Conservation (phyloP, 2,113 vertebrate species). For the Collichthys lucidus region DNA sequence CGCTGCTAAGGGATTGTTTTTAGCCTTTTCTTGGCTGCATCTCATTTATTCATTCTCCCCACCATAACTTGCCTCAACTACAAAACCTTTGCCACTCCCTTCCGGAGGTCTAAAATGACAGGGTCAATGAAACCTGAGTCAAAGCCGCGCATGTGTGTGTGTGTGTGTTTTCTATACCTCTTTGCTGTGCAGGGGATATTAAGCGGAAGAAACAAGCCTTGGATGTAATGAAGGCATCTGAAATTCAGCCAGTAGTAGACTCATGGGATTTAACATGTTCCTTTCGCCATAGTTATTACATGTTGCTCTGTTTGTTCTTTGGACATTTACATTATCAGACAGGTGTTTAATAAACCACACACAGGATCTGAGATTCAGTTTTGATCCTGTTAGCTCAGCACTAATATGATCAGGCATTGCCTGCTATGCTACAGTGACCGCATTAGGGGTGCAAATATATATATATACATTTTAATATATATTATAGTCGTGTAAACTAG, state of each 20-base stretch:
- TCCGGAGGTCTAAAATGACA: conserved; percentile 40
- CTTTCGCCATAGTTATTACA: neutral
- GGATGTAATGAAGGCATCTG: neutral
- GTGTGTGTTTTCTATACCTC: neutral
- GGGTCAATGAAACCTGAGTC: conserved; percentile 22
- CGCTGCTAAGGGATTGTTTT: conserved; percentile 51
- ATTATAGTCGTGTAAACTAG: neutral
- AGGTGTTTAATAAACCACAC: conserved; percentile 9
- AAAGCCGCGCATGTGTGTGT: neutral
- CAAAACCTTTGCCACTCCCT: conserved; percentile 40
- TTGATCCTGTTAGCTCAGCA: neutral
- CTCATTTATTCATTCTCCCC: conserved; percentile 46
- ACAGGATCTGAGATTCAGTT: neutral
- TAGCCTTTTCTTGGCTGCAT: conserved; percentile 55
- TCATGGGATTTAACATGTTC: neutral
- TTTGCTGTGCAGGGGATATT: neutral
- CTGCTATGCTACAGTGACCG: neutral
- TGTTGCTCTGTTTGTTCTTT: neutral
- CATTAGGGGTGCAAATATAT: neutral
- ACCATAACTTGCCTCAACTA: conserved; percentile 17
- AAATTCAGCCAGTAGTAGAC: conserved; percentile 5
- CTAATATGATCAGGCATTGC: neutral
- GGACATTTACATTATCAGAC: neutral
- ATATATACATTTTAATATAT: too few species aligned
- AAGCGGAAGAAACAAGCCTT: neutral